These are phyloP conservation scores for Julus scandinavius DNA, from an alignment of 2,888 invertebrate species.

Conservation along the genomic window DNA sequence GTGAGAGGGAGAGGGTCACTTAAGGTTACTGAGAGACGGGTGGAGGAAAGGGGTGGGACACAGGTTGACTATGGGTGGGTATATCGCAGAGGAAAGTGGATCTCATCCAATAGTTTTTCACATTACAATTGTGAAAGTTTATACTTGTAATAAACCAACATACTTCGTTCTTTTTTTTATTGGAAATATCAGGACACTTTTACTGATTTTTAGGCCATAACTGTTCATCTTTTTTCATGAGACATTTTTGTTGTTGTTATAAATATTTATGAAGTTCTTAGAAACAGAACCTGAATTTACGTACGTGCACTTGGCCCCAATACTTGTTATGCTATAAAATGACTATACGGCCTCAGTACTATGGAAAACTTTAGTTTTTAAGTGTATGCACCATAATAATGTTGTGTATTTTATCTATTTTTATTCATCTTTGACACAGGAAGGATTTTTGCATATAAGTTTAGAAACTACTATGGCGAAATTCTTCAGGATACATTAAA, in stretches of 20 bases:
- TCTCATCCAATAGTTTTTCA: not conserved
- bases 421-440: no score
- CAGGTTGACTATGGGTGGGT: not conserved
- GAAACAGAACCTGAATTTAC: not conserved
- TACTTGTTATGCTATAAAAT: not conserved
- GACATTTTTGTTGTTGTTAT: not conserved
- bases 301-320: not conserved
- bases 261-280: slow-evolving; percentile 5
- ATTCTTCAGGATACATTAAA: no score
- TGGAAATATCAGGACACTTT: not conserved
- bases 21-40: not conserved
- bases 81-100: not conserved
- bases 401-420: no score
- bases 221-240: not conserved
- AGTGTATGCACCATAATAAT: not conserved
- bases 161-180: not conserved
- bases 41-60: not conserved
- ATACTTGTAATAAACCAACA: not conserved
- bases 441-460: no score
- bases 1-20: slow-evolving; percentile 35
- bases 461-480: no score
- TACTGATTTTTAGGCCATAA: not conserved
- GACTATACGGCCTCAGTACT: not conserved
- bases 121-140: not conserved
- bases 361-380: not conserved